phyloP scores from a whole-genome alignment of 2,113 vertebrate genomes.

The Chloropsis hardwickii region DNA sequence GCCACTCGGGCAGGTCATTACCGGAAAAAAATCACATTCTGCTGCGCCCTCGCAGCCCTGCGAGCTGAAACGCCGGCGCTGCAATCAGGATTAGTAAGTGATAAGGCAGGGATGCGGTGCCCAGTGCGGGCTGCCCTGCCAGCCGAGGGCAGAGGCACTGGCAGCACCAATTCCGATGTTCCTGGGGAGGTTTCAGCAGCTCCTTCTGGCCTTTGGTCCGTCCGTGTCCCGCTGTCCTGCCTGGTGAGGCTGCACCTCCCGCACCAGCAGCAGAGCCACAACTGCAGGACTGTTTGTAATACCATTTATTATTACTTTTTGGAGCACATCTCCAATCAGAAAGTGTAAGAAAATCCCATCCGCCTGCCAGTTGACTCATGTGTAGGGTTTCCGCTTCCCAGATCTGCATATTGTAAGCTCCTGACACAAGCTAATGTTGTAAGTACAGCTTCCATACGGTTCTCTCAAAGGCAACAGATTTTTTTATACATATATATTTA shows the following conservation, averaged over 20 bases:
- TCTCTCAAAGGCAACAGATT: constrained; percentile 59
- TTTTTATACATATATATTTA: constrained; percentile 62
- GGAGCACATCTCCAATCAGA: background rate
- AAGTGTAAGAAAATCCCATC: constrained; percentile 48
- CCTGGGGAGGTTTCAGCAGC: background rate
- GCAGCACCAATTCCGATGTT: background rate
- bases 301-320: background rate
- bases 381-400: constrained; percentile 60
- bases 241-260: background rate
- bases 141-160: background rate
- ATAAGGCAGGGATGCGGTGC: background rate
- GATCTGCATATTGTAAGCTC: constrained; percentile 55
- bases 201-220: background rate
- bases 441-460: constrained; percentile 51
- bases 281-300: background rate
- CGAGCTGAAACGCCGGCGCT: background rate
- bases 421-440: constrained; percentile 54
- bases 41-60: background rate
- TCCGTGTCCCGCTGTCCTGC: background rate
- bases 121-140: background rate
- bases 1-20: background rate
- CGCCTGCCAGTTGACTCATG: constrained; percentile 50
- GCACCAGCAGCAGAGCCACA: background rate
- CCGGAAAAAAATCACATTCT: background rate
- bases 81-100: background rate